A percentile compares a stretch with the other conserved stretches of the same genome.
Evolutionary conservation across 2,113 vertebrate species (phyloP).

Genomic region (Cyprinodon tularosa): DNA sequence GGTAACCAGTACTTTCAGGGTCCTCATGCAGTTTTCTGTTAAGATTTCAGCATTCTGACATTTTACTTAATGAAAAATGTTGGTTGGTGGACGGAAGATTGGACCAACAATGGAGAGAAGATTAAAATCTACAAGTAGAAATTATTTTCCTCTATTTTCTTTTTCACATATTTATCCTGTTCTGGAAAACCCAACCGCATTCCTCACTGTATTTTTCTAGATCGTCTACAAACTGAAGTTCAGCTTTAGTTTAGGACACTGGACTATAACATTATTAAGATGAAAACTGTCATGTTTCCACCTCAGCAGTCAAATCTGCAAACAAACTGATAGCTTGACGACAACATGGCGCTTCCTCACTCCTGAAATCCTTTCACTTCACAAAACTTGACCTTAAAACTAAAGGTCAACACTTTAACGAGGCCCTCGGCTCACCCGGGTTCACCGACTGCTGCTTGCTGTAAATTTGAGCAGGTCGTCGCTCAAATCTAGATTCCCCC

Average conservation of each 20-base stretch:
- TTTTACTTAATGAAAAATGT: too few species aligned
- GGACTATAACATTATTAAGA: constrained; percentile 7
- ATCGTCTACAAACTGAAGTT: neutral
- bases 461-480: constrained; percentile 75
- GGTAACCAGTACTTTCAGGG: neutral
- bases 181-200: too few species aligned
- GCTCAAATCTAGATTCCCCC: neutral
- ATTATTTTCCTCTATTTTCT: too few species aligned
- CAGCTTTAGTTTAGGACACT: neutral
- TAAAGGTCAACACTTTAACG: constrained; percentile 74
- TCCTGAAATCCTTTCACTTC: constrained; percentile 68
- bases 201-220: neutral
- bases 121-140: too few species aligned
- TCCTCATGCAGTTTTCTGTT: neutral
- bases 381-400: constrained; percentile 69
- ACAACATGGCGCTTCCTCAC: constrained; percentile 70
- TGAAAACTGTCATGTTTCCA: constrained; percentile 34
- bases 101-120: too few species aligned
- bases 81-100: too few species aligned
- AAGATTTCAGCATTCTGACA: neutral
- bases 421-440: constrained; percentile 68
- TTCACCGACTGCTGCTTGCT: constrained; percentile 75
- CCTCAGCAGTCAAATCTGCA: constrained; percentile 69
- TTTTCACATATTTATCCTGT: too few species aligned
- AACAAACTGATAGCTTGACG: constrained; percentile 73